Evolutionary conservation across 2,797 vertebrate species (phyloP).

Genomic region (Hippoglossus hippoglossus): DNA sequence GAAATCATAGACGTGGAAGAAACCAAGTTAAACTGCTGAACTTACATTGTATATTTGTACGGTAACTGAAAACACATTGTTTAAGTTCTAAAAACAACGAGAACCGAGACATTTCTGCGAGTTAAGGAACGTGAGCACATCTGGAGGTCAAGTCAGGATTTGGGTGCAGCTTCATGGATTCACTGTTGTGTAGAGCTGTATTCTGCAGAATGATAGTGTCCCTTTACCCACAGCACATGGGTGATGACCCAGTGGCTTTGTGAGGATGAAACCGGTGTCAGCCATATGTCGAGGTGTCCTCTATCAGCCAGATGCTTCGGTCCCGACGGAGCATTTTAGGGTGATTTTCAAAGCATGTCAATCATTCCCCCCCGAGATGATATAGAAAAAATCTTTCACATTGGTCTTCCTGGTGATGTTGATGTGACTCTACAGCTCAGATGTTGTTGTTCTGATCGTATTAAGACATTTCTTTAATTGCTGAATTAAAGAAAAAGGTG

Average conservation of each 20-base stretch:
- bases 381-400: not conserved
- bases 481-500: not conserved
- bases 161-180: not conserved
- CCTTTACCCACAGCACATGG: not conserved
- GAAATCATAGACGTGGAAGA: too few relatives aligned
- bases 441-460: slow-evolving; percentile 1
- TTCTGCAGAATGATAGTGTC: slow-evolving; percentile 10
- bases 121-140: too few relatives aligned
- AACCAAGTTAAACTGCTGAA: too few relatives aligned
- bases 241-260: slow-evolving; percentile 25
- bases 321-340: slow-evolving; percentile 34
- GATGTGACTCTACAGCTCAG: not conserved
- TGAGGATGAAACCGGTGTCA: slow-evolving; percentile 20
- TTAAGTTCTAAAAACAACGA: too few relatives aligned
- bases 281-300: slow-evolving; percentile 32
- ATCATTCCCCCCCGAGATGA: slow-evolving; percentile 30
- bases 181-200: not conserved
- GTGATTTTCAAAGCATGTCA: slow-evolving; percentile 34
- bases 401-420: not conserved
- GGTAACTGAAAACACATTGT: too few relatives aligned
- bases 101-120: too few relatives aligned
- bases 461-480: not conserved
- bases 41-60: too few relatives aligned
- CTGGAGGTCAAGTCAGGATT: too few relatives aligned
- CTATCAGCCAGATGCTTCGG: slow-evolving; percentile 46